These are phyloP conservation scores for Phataginus tetradactyla DNA, from an alignment of 2,797 vertebrate genomes.

Conservation along the genomic window DNA sequence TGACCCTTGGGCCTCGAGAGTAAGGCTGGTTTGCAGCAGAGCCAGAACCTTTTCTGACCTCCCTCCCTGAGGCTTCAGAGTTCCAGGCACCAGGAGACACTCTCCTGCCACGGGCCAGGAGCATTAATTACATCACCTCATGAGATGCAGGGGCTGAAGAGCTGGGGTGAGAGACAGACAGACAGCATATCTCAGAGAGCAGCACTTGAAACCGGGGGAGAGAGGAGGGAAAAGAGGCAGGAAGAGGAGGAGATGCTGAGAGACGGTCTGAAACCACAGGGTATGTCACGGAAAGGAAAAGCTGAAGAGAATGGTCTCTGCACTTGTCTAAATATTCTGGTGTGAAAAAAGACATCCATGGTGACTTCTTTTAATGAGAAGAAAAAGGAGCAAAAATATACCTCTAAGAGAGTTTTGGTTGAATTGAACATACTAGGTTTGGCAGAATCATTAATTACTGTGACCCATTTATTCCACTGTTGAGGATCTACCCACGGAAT, in stretches of 20 bases:
- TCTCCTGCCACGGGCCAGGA: fast-evolving
- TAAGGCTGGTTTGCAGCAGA: fast-evolving
- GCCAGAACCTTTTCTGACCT: neutral
- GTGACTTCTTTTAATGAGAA: neutral
- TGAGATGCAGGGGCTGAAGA: neutral
- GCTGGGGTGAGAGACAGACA: neutral
- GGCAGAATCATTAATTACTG: neutral
- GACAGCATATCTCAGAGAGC: neutral
- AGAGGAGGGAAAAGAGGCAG: neutral
- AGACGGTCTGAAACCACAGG: neutral
- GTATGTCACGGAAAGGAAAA: neutral
- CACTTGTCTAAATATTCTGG: neutral
- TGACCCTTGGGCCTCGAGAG: neutral
- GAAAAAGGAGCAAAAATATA: neutral
- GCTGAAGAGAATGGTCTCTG: neutral
- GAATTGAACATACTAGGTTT: neutral
- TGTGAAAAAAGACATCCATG: neutral
- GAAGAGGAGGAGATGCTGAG: neutral
- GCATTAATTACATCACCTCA: neutral
- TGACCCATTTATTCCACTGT: neutral
- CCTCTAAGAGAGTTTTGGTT: neutral
- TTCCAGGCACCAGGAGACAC: neutral
- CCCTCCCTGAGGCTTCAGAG: neutral
- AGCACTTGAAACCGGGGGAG: neutral
- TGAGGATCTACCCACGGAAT: neutral